A percentile compares a stretch with the other conserved stretches of the same genome.
Conservation (phyloP, 1,140 invertebrate species). For the Mizuhopecten yessoensis region DNA sequence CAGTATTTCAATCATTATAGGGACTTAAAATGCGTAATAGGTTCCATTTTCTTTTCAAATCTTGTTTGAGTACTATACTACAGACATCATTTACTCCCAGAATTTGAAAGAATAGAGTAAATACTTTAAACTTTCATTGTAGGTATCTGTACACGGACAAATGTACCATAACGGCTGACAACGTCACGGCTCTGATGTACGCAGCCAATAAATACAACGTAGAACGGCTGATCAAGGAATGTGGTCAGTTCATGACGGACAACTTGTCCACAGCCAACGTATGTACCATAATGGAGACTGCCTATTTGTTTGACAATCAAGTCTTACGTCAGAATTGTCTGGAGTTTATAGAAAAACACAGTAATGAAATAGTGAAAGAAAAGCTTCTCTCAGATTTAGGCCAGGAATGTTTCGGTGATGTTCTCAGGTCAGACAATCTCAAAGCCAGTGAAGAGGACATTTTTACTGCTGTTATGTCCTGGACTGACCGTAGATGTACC, state of each 20-base stretch:
- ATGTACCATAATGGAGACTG: constrained; percentile 64
- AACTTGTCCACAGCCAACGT: constrained; percentile 58
- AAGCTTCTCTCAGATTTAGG: constrained; percentile 59
- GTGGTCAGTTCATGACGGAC: constrained; percentile 59
- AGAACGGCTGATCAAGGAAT: constrained; percentile 58
- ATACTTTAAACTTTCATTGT: constrained; percentile 47
- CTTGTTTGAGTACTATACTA: too few relatives aligned
- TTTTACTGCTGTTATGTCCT: constrained; percentile 58
- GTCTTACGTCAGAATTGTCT: constrained; percentile 61
- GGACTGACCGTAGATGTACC: constrained; percentile 58
- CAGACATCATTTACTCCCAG: too few relatives aligned
- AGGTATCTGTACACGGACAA: constrained; percentile 69
- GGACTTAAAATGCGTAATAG: too few relatives aligned
- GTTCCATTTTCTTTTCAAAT: too few relatives aligned
- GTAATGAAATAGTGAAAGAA: constrained; percentile 51
- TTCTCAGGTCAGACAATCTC: constrained; percentile 59
- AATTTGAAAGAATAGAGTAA: too few relatives aligned
- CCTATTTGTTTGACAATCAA: constrained; percentile 59
- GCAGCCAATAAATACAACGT: constrained; percentile 67
- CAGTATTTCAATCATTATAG: too few relatives aligned
- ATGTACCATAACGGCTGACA: constrained; percentile 52
- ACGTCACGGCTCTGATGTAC: constrained; percentile 60
- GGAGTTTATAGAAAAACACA: constrained; percentile 54
- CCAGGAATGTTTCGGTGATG: constrained; percentile 52
- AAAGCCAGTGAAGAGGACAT: constrained; percentile 54